A percentile compares a stretch with the other conserved stretches of the same genome.
phyloP scores from a whole-genome alignment of 2,797 vertebrate genomes.

The Oophaga sylvatica region DNA sequence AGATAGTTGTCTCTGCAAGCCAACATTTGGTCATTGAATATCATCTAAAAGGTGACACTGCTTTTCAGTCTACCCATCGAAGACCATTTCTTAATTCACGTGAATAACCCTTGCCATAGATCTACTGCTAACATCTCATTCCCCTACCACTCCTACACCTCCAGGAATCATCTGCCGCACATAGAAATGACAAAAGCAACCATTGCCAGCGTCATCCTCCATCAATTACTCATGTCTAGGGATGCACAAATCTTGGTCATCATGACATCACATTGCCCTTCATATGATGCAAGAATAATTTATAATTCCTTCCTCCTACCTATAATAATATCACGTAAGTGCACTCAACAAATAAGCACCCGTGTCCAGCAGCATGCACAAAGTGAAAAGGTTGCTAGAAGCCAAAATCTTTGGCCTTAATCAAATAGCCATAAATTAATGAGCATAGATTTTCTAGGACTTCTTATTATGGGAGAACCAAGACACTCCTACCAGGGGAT shows the following conservation, averaged over 20 bases:
- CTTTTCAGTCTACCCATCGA: background rate
- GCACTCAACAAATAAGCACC: background rate
- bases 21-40: background rate
- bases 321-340: background rate
- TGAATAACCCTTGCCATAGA: background rate
- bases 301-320: background rate
- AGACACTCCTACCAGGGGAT: background rate
- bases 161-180: background rate
- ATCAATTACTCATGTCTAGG: constrained; percentile 1
- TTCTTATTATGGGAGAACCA: background rate
- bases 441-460: background rate
- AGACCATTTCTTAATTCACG: background rate
- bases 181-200: background rate
- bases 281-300: background rate
- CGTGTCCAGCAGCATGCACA: background rate
- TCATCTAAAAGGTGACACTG: background rate
- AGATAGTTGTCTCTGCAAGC: background rate
- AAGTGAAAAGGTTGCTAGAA: background rate
- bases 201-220: background rate
- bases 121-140: background rate
- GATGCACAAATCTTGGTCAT: constrained; percentile 6
- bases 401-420: background rate
- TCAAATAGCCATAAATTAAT: background rate
- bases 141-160: constrained; percentile 20
- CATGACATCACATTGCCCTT: background rate